Evolutionary conservation across 2,113 vertebrate genomes (phyloP).

Genomic region (Tautogolabrus adspersus): DNA sequence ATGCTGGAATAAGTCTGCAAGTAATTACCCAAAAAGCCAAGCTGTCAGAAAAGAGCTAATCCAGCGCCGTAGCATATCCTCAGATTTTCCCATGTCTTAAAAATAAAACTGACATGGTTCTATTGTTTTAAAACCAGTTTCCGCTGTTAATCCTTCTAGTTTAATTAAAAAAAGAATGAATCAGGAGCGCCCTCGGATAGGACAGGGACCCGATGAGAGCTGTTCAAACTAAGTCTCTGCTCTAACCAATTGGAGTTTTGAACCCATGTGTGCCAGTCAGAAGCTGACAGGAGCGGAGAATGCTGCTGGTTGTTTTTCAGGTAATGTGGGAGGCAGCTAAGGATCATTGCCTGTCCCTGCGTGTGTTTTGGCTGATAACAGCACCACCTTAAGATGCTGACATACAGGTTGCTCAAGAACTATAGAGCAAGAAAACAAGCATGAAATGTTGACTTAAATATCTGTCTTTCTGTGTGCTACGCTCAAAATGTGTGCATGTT

Average conservation of each 20-base stretch:
- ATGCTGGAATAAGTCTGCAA: constrained; percentile 56
- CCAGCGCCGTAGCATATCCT: constrained; percentile 46
- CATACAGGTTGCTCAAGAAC: constrained; percentile 50
- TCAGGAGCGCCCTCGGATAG: constrained; percentile 31
- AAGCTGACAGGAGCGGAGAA: constrained; percentile 8
- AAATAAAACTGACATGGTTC: constrained; percentile 63
- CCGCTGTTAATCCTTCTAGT: constrained; percentile 55
- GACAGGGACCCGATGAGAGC: constrained; percentile 6
- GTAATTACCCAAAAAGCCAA: constrained; percentile 67
- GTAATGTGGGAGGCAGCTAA: constrained; percentile 30
- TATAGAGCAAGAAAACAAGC: constrained; percentile 10
- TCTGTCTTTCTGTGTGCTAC: background rate
- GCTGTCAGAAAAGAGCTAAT: constrained; percentile 64
- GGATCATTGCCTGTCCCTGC: constrained; percentile 12
- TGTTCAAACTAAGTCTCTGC: constrained; percentile 6
- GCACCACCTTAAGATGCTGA: constrained; percentile 27
- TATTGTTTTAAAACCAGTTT: constrained; percentile 66
- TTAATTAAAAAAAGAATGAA: constrained; percentile 57
- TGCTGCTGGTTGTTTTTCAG: constrained; percentile 32
- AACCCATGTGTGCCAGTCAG: background rate
- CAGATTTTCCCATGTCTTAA: constrained; percentile 42
- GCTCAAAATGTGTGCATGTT: background rate
- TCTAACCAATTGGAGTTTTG: constrained; percentile 18
- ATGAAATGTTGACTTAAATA: constrained; percentile 11
- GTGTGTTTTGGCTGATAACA: constrained; percentile 42